phyloP scores from a whole-genome alignment of 2,888 invertebrate genomes.

The Emmelina monodactyla region DNA sequence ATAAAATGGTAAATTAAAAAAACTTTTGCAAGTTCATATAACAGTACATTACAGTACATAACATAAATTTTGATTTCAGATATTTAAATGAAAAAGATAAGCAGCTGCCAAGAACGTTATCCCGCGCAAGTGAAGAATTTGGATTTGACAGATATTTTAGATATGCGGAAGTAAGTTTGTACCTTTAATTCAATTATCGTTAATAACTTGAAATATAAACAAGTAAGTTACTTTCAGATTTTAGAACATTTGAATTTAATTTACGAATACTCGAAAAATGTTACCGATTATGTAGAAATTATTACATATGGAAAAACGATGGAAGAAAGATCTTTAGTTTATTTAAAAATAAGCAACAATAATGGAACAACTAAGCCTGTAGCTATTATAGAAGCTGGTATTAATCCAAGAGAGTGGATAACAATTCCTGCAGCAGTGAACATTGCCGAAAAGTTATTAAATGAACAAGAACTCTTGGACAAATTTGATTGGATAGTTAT shows the following conservation, averaged over 20 bases:
- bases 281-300: conserved; percentile 24
- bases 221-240: conserved; percentile 34
- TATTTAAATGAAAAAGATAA: conserved; percentile 23
- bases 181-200: too few relatives aligned
- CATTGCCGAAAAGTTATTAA: conserved; percentile 66
- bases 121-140: conserved; percentile 19
- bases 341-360: conserved; percentile 52
- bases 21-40: too few relatives aligned
- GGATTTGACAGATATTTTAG: conserved; percentile 31
- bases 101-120: conserved; percentile 6
- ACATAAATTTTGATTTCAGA: conserved; percentile 29
- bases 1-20: neutral
- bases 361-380: conserved; percentile 41
- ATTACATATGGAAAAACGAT: conserved; percentile 30
- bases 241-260: conserved; percentile 26
- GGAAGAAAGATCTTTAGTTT: conserved; percentile 32
- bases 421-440: conserved; percentile 71
- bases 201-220: too few relatives aligned
- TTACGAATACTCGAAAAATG: conserved; percentile 19
- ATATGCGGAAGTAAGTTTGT: conserved; percentile 34
- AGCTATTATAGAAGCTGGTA: conserved; percentile 67
- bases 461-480: conserved; percentile 41
- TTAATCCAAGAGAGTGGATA: conserved; percentile 77
- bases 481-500: conserved; percentile 72
- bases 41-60: too few relatives aligned